Evolutionary conservation across 2,797 vertebrate species (phyloP).

Genomic region (Toxotes lorentzi): DNA sequence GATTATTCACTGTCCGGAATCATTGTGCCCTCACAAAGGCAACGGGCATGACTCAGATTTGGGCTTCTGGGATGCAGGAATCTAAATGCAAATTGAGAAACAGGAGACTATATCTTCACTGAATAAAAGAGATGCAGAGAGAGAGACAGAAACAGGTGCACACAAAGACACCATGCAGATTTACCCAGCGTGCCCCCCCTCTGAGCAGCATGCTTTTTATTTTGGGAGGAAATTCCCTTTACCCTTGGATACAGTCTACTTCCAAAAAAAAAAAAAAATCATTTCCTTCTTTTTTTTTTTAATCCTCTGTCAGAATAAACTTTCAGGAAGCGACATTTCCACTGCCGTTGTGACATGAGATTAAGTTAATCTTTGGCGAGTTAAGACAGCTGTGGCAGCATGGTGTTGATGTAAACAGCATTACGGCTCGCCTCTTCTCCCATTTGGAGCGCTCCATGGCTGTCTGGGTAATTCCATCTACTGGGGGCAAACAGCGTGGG

Average conservation of each 20-base stretch:
- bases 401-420: constrained; percentile 71
- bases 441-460: constrained; percentile 52
- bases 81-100: constrained; percentile 73
- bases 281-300: neutral
- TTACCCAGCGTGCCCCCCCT: constrained; percentile 31
- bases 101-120: constrained; percentile 27
- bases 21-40: constrained; percentile 10
- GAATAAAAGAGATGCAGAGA: constrained; percentile 50
- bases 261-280: constrained; percentile 3
- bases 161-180: constrained; percentile 35
- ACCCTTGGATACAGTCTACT: constrained; percentile 45
- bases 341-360: constrained; percentile 73
- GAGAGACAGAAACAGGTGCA: constrained; percentile 19
- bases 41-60: constrained; percentile 27
- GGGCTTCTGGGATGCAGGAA: constrained; percentile 53
- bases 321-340: constrained; percentile 55
- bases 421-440: constrained; percentile 54
- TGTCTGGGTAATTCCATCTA: constrained; percentile 70
- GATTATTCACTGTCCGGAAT: constrained; percentile 40
- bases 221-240: constrained; percentile 53
- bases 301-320: constrained; percentile 58
- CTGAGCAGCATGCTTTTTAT: constrained; percentile 43
- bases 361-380: constrained; percentile 76
- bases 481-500: constrained; percentile 43
- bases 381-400: constrained; percentile 32